A percentile compares a stretch with the other conserved stretches of the same genome.
Conservation (phyloP, 2,888 invertebrate genomes). For the Thumatha senex region DNA sequence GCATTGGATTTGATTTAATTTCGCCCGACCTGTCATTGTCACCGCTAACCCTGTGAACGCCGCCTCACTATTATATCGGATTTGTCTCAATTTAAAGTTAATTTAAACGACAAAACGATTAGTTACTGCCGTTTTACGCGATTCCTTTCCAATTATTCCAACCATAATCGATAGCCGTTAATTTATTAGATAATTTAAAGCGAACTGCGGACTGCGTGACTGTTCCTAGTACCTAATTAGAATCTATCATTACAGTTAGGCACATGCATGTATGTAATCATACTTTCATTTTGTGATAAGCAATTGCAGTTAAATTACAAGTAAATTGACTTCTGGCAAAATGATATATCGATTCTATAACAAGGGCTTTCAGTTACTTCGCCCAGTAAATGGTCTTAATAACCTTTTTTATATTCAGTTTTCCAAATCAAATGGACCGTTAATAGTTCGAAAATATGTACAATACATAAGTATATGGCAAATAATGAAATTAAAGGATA, state of each 20-base stretch:
- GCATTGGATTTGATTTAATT: constrained; percentile 12
- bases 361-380: no score
- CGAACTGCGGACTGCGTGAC: constrained; percentile 33
- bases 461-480: no score
- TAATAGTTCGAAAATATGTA: no score
- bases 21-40: constrained; percentile 6
- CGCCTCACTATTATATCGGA: constrained; percentile 44
- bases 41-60: constrained; percentile 16
- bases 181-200: constrained; percentile 71
- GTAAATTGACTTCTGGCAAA: no score
- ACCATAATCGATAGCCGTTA: constrained; percentile 46
- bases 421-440: no score
- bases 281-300: constrained; percentile 10
- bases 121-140: constrained; percentile 44
- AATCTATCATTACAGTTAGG: constrained; percentile 35
- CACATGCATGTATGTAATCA: constrained; percentile 6
- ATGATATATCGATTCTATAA: no score
- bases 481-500: no score
- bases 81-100: constrained; percentile 60
- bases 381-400: no score
- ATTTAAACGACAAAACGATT: constrained; percentile 67
- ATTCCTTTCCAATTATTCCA: constrained; percentile 58
- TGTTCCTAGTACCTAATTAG: constrained; percentile 33
- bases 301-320: no score
- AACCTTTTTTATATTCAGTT: no score